Evolutionary conservation across 2,797 vertebrate species (phyloP).

Genomic region (Pseudocheirus occidentalis): DNA sequence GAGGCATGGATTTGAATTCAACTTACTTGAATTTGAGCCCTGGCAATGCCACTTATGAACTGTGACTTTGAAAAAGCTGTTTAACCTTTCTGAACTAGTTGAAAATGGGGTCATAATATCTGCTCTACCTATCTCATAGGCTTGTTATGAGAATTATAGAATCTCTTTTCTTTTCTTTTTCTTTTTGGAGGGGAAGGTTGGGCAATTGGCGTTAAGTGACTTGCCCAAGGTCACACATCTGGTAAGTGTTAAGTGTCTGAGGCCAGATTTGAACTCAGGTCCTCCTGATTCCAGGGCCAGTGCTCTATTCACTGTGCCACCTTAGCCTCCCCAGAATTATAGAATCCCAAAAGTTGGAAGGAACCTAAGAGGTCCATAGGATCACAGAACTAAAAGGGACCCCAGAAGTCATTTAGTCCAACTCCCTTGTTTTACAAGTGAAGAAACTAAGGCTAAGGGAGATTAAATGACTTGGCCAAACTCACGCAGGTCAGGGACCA

Average conservation of each 20-base stretch:
- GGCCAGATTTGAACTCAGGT: too few relatives aligned
- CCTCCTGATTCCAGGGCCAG: too few relatives aligned
- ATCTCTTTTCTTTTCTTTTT: not conserved
- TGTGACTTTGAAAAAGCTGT: not conserved
- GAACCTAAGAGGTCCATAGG: not conserved
- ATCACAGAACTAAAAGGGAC: not conserved
- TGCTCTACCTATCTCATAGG: not conserved
- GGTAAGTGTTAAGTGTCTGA: too few relatives aligned
- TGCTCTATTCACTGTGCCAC: too few relatives aligned
- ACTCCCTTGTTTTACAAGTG: not conserved
- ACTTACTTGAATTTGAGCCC: not conserved
- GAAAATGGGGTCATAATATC: not conserved
- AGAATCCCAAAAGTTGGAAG: not conserved
- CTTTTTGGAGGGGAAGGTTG: too few relatives aligned
- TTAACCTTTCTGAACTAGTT: not conserved
- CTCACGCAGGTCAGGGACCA: not conserved
- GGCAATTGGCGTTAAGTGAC: too few relatives aligned
- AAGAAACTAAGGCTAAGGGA: not conserved
- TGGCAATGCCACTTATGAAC: not conserved
- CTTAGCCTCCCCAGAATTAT: not conserved
- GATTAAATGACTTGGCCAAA: not conserved
- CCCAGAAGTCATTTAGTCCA: not conserved
- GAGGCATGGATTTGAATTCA: not conserved
- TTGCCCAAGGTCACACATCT: too few relatives aligned
- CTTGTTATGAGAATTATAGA: not conserved